Percentiles rank a stretch among this genome's conserved stretches.
phyloP scores from a whole-genome alignment of 1,140 invertebrate species.

The Trichonephila inaurata region DNA sequence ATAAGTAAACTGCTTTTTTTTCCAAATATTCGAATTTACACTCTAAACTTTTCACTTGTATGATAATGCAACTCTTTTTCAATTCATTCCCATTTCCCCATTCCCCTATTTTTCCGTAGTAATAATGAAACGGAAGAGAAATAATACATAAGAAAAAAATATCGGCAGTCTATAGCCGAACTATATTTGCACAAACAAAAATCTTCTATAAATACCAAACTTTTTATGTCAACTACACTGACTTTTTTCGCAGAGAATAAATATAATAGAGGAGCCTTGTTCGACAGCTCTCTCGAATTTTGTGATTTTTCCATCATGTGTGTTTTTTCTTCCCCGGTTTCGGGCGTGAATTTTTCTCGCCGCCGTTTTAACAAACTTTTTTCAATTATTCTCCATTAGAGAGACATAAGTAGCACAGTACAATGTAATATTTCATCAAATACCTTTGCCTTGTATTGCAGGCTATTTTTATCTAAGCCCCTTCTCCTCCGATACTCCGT shows the following conservation, averaged over 20 bases:
- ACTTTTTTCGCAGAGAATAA: constrained; percentile 47
- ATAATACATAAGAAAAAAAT: not conserved
- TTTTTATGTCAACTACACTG: constrained; percentile 68
- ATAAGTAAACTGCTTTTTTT: constrained; percentile 71
- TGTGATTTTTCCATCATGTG: constrained; percentile 73
- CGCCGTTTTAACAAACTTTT: constrained; percentile 69
- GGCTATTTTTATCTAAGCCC: constrained; percentile 76
- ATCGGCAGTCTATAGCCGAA: constrained; percentile 23
- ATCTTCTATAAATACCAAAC: constrained; percentile 71
- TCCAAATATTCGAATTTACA: constrained; percentile 53
- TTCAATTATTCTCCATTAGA: constrained; percentile 65
- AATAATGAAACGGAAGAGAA: constrained; percentile 21
- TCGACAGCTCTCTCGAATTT: constrained; percentile 41
- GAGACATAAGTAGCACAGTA: constrained; percentile 70
- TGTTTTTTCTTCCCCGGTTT: constrained; percentile 53
- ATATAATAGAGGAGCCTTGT: constrained; percentile 47
- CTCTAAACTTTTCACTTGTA: constrained; percentile 73
- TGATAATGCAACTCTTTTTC: constrained; percentile 70
- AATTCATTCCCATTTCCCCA: constrained; percentile 12
- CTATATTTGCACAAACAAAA: constrained; percentile 73
- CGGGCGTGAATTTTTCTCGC: constrained; percentile 25
- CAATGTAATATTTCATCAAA: constrained; percentile 75
- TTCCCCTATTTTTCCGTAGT: constrained; percentile 58
- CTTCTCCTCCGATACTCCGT: constrained; percentile 71
- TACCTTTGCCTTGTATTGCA: constrained; percentile 76